Evolutionary conservation across 2,113 vertebrate species (phyloP).

Genomic region (Aspidoscelis tigris): DNA sequence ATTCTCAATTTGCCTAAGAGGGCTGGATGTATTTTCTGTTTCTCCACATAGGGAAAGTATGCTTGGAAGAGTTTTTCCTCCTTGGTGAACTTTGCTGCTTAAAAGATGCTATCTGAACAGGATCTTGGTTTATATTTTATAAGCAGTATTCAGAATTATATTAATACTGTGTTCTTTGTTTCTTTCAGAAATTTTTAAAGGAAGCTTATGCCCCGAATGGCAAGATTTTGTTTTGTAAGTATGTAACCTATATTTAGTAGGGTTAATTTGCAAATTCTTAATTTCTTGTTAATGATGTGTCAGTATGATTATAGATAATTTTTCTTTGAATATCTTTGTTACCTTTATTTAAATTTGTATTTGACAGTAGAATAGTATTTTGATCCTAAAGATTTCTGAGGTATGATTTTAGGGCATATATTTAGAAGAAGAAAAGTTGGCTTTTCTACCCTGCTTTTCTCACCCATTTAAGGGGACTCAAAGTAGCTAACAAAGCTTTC

Average conservation of each 20-base stretch:
- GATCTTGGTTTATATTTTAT: background rate
- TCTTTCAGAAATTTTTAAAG: constrained; percentile 14
- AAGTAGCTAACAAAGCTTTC: no score
- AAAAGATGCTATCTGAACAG: background rate
- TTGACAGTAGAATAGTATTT: background rate
- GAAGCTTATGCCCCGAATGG: background rate
- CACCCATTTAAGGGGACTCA: no score
- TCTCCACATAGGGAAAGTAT: background rate
- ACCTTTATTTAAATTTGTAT: background rate
- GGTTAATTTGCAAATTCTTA: background rate
- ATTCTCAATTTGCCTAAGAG: background rate
- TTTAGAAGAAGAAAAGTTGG: no score
- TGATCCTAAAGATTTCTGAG: background rate
- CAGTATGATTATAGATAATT: background rate
- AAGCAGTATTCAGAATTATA: background rate
- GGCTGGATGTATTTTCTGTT: background rate
- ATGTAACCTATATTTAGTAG: background rate
- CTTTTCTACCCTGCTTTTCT: no score
- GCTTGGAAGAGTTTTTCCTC: background rate
- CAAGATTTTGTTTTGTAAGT: constrained; percentile 17
- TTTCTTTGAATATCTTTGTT: background rate
- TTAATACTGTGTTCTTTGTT: background rate
- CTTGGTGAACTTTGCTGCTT: no score
- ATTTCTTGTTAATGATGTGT: background rate
- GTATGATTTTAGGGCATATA: no score